phyloP scores from a whole-genome alignment of 2,797 vertebrate species.

The Pangasius krempfi region DNA sequence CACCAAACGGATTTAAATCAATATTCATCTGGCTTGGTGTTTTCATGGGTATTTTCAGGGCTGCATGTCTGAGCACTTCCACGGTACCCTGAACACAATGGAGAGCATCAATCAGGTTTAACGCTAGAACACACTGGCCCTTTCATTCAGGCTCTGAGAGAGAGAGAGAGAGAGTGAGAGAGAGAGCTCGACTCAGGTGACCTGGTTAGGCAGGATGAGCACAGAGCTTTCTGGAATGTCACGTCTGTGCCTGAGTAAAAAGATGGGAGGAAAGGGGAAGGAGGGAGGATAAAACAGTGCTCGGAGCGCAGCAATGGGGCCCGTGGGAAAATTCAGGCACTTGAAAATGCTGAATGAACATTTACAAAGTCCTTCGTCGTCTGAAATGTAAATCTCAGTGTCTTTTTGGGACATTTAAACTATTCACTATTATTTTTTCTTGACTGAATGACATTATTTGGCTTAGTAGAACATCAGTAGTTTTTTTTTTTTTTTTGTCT shows the following conservation, averaged over 20 bases:
- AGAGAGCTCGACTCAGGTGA: not conserved
- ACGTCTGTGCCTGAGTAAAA: not conserved
- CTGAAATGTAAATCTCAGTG: not conserved
- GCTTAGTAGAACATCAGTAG: not conserved
- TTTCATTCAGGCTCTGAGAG: conserved; percentile 32
- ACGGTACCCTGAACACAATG: conserved; percentile 39
- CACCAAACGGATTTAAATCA: not conserved
- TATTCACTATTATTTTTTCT: not conserved
- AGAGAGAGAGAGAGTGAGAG: not conserved
- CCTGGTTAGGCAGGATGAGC: not conserved
- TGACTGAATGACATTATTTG: not conserved
- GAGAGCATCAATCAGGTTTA: conserved; percentile 53
- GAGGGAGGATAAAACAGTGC: not conserved
- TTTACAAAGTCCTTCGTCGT: not conserved
- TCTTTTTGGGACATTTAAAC: not conserved
- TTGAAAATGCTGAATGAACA: not conserved
- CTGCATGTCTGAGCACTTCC: not conserved
- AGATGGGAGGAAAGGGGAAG: not conserved
- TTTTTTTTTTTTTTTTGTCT: not conserved
- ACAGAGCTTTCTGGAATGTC: conserved; percentile 7
- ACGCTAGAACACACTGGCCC: conserved; percentile 46
- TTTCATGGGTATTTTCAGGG: not conserved
- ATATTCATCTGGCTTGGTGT: not conserved
- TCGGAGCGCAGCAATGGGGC: not conserved
- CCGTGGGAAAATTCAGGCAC: conserved; percentile 3